Evolutionary conservation across 1,140 invertebrate genomes (phyloP).

Genomic region (Heliconius hewitsoni): DNA sequence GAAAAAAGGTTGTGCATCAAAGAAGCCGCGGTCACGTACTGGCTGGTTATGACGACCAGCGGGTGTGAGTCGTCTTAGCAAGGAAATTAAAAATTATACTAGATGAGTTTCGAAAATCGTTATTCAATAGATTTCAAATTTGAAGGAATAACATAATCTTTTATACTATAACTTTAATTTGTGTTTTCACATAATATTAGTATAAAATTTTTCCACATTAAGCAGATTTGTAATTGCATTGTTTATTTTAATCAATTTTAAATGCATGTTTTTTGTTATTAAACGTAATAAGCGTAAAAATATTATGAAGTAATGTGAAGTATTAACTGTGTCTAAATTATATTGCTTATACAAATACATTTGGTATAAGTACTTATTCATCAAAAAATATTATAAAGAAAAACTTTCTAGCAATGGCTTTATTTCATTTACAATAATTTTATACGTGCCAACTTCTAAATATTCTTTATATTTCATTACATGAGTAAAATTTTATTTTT

Average conservation of each 20-base stretch:
- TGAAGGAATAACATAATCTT: background rate
- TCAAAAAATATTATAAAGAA: too few relatives aligned
- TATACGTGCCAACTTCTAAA: too few relatives aligned
- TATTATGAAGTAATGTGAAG: background rate
- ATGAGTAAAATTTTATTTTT: too few relatives aligned
- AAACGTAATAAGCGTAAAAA: background rate
- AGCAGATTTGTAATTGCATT: slow-evolving; percentile 3
- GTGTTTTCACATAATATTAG: background rate
- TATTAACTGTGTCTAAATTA: slow-evolving; percentile 7
- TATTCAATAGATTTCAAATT: slow-evolving; percentile 42
- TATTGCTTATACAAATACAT: background rate
- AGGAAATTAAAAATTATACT: slow-evolving; percentile 69
- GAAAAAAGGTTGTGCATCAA: slow-evolving; percentile 71
- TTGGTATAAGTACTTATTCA: too few relatives aligned
- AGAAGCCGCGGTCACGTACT: slow-evolving; percentile 74
- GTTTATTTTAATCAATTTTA: background rate
- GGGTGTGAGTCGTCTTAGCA: slow-evolving; percentile 57
- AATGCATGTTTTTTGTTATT: background rate
- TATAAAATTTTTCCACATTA: background rate
- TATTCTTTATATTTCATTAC: too few relatives aligned
- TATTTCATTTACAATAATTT: too few relatives aligned
- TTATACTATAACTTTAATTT: background rate
- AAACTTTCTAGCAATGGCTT: too few relatives aligned
- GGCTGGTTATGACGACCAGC: slow-evolving; percentile 72
- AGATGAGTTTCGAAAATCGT: slow-evolving; percentile 58